Conservation (phyloP, 2,797 vertebrate species). For the Mus spretus region DNA sequence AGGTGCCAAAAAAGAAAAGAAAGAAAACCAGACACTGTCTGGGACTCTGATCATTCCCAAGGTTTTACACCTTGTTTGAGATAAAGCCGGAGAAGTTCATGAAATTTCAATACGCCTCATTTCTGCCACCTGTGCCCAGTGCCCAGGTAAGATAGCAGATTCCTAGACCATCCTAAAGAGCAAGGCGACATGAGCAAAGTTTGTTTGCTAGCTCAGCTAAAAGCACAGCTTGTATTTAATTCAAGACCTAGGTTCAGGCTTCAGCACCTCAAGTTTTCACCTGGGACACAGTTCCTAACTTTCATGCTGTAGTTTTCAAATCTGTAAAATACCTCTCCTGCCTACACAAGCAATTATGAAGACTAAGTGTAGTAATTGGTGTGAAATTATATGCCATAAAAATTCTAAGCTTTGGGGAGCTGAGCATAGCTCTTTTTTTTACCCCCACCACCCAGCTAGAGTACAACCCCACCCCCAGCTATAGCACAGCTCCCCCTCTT, state of each 20-base stretch:
- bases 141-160: background rate
- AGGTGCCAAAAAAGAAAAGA: conserved; percentile 2
- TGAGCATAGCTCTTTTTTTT: background rate
- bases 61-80: conserved; percentile 26
- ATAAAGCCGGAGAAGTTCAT: background rate
- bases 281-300: background rate
- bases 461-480: background rate
- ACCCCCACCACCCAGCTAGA: background rate
- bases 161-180: background rate
- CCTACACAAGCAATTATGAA: background rate
- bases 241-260: background rate
- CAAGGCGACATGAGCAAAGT: background rate
- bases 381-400: conserved; percentile 14
- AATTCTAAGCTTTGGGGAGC: background rate
- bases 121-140: accelerated
- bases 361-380: conserved; percentile 30
- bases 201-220: conserved; percentile 3
- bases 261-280: background rate
- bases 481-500: too few relatives aligned
- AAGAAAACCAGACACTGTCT: background rate
- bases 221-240: conserved; percentile 16
- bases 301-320: background rate
- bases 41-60: background rate
- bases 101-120: background rate
- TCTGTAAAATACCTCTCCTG: conserved; percentile 9